A percentile compares a stretch with the other conserved stretches of the same genome.
Evolutionary conservation across 2,888 invertebrate genomes (phyloP).

Genomic region (Polymixis lichenea): DNA sequence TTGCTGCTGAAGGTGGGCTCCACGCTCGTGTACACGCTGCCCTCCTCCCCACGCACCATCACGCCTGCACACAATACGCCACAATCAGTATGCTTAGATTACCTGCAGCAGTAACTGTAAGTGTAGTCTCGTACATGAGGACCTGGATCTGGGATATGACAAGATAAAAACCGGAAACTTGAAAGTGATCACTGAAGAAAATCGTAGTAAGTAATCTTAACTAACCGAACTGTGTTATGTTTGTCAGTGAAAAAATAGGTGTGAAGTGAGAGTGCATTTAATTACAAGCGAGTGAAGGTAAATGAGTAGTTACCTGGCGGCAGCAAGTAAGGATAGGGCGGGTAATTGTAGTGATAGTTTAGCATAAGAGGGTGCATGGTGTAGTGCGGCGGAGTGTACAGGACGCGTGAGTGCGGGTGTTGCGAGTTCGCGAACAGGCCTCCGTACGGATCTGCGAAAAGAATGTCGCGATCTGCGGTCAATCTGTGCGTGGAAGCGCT

Average conservation of each 20-base stretch:
- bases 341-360: conserved; percentile 88
- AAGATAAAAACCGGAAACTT: not conserved
- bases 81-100: conserved; percentile 45
- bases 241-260: conserved; percentile 2
- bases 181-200: conserved; percentile 19
- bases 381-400: conserved; percentile 89
- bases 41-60: conserved; percentile 95
- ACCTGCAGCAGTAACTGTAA: not conserved
- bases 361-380: conserved; percentile 87
- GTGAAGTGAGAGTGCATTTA: conserved; percentile 47
- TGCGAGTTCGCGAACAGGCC: conserved; percentile 85
- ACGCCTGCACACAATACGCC: conserved; percentile 90
- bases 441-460: conserved; percentile 88
- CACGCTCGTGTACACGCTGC: conserved; percentile 95
- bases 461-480: conserved; percentile 78
- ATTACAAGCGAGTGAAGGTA: conserved; percentile 64
- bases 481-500: conserved; percentile 83
- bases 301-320: conserved; percentile 85
- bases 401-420: conserved; percentile 87
- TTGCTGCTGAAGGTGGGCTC: conserved; percentile 96
- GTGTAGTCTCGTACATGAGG: conserved; percentile 22
- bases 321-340: conserved; percentile 87
- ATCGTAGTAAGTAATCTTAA: conserved; percentile 1
- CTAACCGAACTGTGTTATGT: not conserved
- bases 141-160: conserved; percentile 24